Conservation (phyloP, 1,140 invertebrate genomes). For the Diuraphis noxia region DNA sequence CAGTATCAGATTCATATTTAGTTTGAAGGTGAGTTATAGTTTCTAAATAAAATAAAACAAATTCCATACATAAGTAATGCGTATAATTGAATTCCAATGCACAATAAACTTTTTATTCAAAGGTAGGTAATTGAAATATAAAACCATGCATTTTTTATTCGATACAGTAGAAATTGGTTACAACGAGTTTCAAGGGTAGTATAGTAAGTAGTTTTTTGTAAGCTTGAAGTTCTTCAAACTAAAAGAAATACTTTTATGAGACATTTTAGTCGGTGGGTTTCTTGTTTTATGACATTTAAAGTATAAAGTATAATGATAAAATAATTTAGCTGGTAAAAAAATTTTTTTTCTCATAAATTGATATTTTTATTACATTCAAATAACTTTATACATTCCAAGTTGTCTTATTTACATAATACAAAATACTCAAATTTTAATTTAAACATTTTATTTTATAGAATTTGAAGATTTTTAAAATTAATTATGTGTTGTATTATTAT, state of each 20-base stretch:
- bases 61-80: slow-evolving; percentile 13
- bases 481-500: too few relatives aligned
- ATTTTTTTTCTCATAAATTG: neutral
- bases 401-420: neutral
- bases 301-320: too few relatives aligned
- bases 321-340: too few relatives aligned
- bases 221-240: neutral
- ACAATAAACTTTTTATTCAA: neutral
- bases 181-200: too few relatives aligned
- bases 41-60: neutral
- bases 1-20: neutral
- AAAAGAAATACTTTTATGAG: neutral
- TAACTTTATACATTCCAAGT: neutral
- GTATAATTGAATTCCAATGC: neutral
- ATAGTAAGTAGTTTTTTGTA: too few relatives aligned
- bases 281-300: neutral
- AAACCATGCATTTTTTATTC: neutral
- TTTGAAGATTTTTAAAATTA: too few relatives aligned
- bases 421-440: neutral
- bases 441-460: neutral
- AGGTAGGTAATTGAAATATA: neutral
- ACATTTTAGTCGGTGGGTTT: too few relatives aligned
- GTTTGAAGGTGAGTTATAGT: neutral
- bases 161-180: too few relatives aligned
- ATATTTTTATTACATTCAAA: neutral